Evolutionary conservation across 2,113 vertebrate species (phyloP).

Genomic region (Chamaea fasciata): DNA sequence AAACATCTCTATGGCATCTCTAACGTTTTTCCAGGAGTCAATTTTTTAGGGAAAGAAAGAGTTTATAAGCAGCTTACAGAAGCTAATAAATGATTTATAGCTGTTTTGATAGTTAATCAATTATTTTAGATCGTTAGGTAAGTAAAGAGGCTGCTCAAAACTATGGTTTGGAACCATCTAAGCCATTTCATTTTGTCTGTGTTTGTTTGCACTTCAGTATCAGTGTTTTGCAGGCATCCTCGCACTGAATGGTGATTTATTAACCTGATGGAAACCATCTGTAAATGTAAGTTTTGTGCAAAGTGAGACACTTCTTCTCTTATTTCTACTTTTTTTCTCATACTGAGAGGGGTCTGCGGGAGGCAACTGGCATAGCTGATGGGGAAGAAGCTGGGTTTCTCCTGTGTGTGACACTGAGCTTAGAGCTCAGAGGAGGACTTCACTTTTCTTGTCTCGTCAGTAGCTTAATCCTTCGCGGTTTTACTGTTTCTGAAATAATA

Average conservation of each 20-base stretch:
- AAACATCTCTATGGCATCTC: not conserved
- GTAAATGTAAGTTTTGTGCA: not conserved
- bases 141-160: not conserved
- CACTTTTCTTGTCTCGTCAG: slow-evolving; percentile 43
- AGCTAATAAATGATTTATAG: not conserved
- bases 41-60: not conserved
- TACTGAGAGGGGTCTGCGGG: not conserved
- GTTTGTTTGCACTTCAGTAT: not conserved
- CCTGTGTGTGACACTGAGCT: not conserved
- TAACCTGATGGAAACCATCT: not conserved
- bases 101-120: not conserved
- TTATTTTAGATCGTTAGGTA: not conserved
- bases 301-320: not conserved
- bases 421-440: not conserved
- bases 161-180: not conserved
- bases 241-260: not conserved
- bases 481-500: slow-evolving; percentile 30
- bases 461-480: slow-evolving; percentile 41
- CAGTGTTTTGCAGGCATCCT: not conserved
- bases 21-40: not conserved
- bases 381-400: not conserved
- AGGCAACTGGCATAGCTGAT: not conserved
- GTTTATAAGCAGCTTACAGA: not conserved
- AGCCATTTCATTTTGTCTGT: not conserved
- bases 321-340: not conserved